phyloP scores from a whole-genome alignment of 2,797 vertebrate species.

The Malacoctenus gilli region DNA sequence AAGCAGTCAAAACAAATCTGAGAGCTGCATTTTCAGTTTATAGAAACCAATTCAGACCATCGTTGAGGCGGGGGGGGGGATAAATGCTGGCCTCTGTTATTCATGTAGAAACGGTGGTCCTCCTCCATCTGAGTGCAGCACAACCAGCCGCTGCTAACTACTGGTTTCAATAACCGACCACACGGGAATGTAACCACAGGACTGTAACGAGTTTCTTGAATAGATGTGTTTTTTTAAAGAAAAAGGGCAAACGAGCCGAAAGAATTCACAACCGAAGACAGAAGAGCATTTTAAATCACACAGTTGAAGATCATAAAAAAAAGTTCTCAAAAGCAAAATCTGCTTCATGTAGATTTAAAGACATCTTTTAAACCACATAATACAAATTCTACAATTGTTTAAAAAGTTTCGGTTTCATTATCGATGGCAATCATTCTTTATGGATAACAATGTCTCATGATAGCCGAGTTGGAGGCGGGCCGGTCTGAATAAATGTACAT shows the following conservation, averaged over 20 bases:
- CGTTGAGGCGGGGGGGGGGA: no score
- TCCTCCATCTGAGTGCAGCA: no score
- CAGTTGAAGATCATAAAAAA: constrained; percentile 22
- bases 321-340: constrained; percentile 61
- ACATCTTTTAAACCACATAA: constrained; percentile 35
- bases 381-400: constrained; percentile 56
- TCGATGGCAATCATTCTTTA: constrained; percentile 12
- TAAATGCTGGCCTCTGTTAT: constrained; percentile 17
- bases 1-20: constrained; percentile 53
- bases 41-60: no score
- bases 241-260: constrained; percentile 48
- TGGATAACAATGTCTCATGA: constrained; percentile 36
- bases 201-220: constrained; percentile 47
- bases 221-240: constrained; percentile 20
- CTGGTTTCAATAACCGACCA: constrained; percentile 1
- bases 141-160: no score
- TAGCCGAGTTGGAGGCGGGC: constrained; percentile 48
- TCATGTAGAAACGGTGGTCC: no score
- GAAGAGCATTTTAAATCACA: constrained; percentile 39
- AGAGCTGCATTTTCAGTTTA: no score
- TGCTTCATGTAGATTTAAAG: constrained; percentile 19
- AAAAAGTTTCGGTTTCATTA: constrained; percentile 47
- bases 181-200: constrained; percentile 53
- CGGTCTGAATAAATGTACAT: constrained; percentile 64
- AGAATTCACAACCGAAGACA: constrained; percentile 41